Base-by-base conservation (phyloP, 1,140 invertebrate species). In the Babylonia areolata region DNA sequence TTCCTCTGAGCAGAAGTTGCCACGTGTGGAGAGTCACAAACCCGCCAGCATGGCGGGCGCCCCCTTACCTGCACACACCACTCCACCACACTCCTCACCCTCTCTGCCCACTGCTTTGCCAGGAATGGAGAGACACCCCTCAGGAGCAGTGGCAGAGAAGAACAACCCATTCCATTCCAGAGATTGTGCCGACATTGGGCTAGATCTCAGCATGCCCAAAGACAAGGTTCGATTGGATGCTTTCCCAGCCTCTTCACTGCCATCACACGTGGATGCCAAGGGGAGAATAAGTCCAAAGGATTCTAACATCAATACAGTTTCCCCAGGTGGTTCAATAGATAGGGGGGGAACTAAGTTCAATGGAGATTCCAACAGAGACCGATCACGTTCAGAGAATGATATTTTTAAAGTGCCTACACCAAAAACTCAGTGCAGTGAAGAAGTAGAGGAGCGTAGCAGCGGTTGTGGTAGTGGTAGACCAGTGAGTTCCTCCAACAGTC, bases 321-420 rank as follows among this genome's bases (percentile, higher is more conserved):
- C 69, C 28, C 33, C 64, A 46, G 23, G 33, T 5, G 81, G 64
- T 15, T 40, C 37, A 33, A 28, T 28, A 17, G 64, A 73, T 31
- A 46, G 51, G 64, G 35, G 12, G 51, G 51, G 81, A 31, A 80
- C 84, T 15, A 87, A 87, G 40, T 87, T 89, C 75, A 87, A 89
- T 77, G 86, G 86, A 69, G 88, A 87, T 31, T 71, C 69, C 31
- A 84, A 51, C 31, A 54, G 64, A 33, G 79, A 86, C 35, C 86
- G 85, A 51, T 37, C 83, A 28, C 75, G 83, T 71, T 54, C 69
- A 23, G 87, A 88, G 39, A 88, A 86, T 40, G 86, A 84, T 20
- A 46, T 87, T n/a, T 90, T 90, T 54, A 89, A 90, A 88, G 88
- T 88, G 58, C 89, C 89, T 20, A 88, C 88, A 23, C 84, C 87